Evolutionary conservation across 1,140 invertebrate genomes (phyloP), one percentile per base, ranked within the genome.

Genomic region (Drosophila ambigua): DNA sequence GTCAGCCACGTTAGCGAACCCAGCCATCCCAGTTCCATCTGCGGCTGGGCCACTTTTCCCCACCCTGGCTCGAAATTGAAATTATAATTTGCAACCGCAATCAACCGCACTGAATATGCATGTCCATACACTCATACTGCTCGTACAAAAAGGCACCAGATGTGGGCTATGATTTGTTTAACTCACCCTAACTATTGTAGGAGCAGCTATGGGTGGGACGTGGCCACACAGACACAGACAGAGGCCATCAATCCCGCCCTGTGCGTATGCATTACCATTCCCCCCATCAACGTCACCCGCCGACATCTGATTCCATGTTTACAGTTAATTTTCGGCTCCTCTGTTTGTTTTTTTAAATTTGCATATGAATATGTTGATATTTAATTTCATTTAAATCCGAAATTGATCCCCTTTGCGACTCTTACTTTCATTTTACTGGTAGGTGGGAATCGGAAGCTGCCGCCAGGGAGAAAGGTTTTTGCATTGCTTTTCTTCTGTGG

Each of bases 11-110:
- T 28, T 5, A 7, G 28, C 28, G 6, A 7, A 28, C 6, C 7
- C 28, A 28, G 28, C 8, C 52, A 49, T 52, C 48, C 48, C 46
- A 68, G 58, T 66, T 62, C 35, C 58, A 72, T 60, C 61, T 80
- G 20, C 15, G 11, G 35, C 11, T 39, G 35, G 11, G 51, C 26
- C 28, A 46, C 11, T 57, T 71, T 60, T 60, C 45, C 57, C 48
- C 46, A 52, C 62, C 66, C 64, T 66, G 39, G 43, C 50, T 69
- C 57, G 55, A 76, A 83, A 84, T 61, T 63, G 66, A 77, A 79
- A 77, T 80, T 80, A 69, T 64, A 60, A 85, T 72, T 73, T 61
- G 9, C 52, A 67, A 76, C 72, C 75, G 44, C 72, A 76, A 57
- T 64, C 48, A 43, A 39, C 20, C 46, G 64, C 72, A 53, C 39